Evolutionary conservation across 2,888 invertebrate genomes (phyloP).

Genomic region (Matsumyia berberina): DNA sequence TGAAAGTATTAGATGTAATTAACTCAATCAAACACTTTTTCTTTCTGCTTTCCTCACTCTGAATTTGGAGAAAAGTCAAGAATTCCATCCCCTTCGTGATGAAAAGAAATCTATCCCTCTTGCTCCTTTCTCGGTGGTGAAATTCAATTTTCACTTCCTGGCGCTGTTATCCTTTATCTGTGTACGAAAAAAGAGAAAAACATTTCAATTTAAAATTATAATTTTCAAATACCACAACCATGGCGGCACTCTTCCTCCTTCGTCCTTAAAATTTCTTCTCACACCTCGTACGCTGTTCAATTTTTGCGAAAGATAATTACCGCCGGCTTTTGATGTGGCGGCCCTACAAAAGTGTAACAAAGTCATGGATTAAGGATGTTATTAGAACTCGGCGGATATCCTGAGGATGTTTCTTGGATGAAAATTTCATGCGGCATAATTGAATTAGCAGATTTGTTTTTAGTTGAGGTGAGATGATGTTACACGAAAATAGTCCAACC

Average conservation of each 20-base stretch:
- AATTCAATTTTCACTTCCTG: constrained; percentile 63
- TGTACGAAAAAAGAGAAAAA: constrained; percentile 32
- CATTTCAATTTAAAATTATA: constrained; percentile 69
- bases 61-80: constrained; percentile 9
- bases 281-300: constrained; percentile 43
- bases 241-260: constrained; percentile 2
- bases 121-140: constrained; percentile 23
- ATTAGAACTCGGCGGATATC: constrained; percentile 56
- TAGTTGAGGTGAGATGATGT: constrained; percentile 19
- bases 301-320: constrained; percentile 68
- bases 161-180: constrained; percentile 62
- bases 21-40: constrained; percentile 64
- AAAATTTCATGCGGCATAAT: constrained; percentile 55
- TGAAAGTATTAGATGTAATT: constrained; percentile 61
- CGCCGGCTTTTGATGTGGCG: constrained; percentile 57
- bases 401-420: constrained; percentile 32
- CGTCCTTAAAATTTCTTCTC: constrained; percentile 10
- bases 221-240: constrained; percentile 49
- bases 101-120: constrained; percentile 41
- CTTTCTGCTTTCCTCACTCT: constrained; percentile 5
- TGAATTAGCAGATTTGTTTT: constrained; percentile 64
- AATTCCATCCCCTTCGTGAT: background rate
- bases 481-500: background rate
- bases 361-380: constrained; percentile 65
- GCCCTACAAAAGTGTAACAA: constrained; percentile 21